Conservation (phyloP, 2,888 invertebrate genomes). For the Drosophila picticornis region DNA sequence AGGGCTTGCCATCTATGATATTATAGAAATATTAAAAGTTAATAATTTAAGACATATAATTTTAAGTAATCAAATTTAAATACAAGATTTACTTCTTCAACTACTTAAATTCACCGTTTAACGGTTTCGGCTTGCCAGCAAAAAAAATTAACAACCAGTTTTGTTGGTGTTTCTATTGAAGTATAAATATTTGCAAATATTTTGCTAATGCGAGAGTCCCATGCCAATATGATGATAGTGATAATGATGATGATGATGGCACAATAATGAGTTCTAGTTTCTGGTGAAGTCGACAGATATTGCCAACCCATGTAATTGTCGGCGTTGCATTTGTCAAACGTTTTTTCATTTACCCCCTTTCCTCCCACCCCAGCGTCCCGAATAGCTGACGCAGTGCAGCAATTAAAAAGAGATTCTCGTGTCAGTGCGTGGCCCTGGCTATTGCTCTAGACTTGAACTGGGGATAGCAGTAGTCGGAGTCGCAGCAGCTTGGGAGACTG, state of each 20-base stretch:
- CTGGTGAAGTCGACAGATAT: conserved; percentile 48
- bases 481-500: conserved; percentile 38
- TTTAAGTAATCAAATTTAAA: conserved; percentile 19
- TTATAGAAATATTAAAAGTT: background rate
- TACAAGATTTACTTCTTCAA: conserved; percentile 33
- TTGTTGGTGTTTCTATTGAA: background rate
- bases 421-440: conserved; percentile 59
- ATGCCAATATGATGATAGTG: conserved; percentile 15
- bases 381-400: conserved; percentile 73
- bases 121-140: conserved; percentile 28
- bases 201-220: conserved; percentile 43
- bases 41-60: background rate
- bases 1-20: background rate
- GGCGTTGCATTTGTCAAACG: conserved; percentile 78
- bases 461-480: conserved; percentile 37
- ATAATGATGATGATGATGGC: conserved; percentile 53
- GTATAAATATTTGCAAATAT: conserved; percentile 35
- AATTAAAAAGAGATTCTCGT: conserved; percentile 69
- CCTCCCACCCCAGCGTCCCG: conserved; percentile 41
- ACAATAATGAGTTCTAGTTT: conserved; percentile 65
- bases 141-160: conserved; percentile 32
- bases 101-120: conserved; percentile 27
- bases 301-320: conserved; percentile 73
- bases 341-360: conserved; percentile 36
- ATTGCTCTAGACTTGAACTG: conserved; percentile 51